Conservation (phyloP, 2,888 invertebrate genomes). For the Drosophila formosana region DNA sequence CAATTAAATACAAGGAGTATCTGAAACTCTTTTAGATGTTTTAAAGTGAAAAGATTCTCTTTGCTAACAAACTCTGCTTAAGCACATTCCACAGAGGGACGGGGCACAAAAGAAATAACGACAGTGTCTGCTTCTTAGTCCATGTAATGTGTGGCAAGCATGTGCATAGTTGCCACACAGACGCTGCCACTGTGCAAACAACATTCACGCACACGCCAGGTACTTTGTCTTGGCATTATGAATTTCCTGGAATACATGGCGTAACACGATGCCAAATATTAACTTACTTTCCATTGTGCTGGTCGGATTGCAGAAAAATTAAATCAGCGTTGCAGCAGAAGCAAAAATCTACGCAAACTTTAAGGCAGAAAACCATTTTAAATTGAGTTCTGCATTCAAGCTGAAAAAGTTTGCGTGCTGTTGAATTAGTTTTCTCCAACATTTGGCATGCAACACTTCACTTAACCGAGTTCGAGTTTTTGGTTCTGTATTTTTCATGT, state of each 20-base stretch:
- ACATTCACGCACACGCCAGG: background rate
- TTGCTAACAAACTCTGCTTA: background rate
- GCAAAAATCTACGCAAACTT: background rate
- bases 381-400: background rate
- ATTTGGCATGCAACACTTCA: background rate
- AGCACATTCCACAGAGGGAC: background rate
- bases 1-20: background rate
- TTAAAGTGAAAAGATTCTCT: background rate
- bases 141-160: background rate
- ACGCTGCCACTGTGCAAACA: background rate
- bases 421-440: background rate
- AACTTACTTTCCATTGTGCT: background rate
- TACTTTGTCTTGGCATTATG: background rate
- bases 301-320: background rate
- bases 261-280: background rate
- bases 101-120: no score
- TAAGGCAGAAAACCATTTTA: background rate
- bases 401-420: background rate
- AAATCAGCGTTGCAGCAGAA: background rate
- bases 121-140: background rate
- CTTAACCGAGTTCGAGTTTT: background rate
- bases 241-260: background rate
- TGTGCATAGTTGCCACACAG: background rate
- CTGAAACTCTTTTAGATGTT: background rate
- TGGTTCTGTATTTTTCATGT: background rate